Evolutionary conservation across 53 echinoderm and acorn worm species (phyloP), one percentile per base, ranked within the genome.

Genomic region (Zoroaster sp.): DNA sequence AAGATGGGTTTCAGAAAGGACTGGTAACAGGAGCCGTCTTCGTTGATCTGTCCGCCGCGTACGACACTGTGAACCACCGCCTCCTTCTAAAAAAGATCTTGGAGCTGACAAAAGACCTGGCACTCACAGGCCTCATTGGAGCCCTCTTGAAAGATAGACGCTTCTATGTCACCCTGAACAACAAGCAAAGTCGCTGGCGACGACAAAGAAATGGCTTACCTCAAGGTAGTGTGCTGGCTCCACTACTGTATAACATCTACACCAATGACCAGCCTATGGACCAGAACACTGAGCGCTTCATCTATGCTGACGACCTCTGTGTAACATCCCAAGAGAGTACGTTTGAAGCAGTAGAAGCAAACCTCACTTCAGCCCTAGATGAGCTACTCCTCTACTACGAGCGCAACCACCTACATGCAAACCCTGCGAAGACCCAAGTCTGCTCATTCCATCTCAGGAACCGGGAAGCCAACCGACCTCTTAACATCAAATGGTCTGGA

Each of bases 1-100:
- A 93, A 70, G 90, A 93, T 59, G 72, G 90, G 21, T 93, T 47
- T 71, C 86, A 93, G 79, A 55, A 52, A 71, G 78, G 76, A 67
- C 55, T 36, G 25, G 63, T 36, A 52, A 86, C 89, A n/a, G 89
- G 89, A 10, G 79, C 71, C n/a, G 93, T 90, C n/a, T 86, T 92
- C 67, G 87, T 53, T 28, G 80, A 83, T 20, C 89, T 92, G 28
- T 51, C 80, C 12, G 73, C 75, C 0, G 0, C 66, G 4, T 88
- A 88, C 36, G 63, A 76, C 20, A 88, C 82, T 71, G 77, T 67
- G 4, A 87, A 87, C 79, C 88, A 92, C 74, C 63, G 85, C 38
- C 39, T 71, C 40, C 89, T 89, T 49, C 73, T 69, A 44, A 71
- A 71, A 15, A 92, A 82, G 75, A 49, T 92, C 74, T 73, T 83